Base-by-base conservation (phyloP, 2,797 vertebrate species). In the Pterois miles region DNA sequence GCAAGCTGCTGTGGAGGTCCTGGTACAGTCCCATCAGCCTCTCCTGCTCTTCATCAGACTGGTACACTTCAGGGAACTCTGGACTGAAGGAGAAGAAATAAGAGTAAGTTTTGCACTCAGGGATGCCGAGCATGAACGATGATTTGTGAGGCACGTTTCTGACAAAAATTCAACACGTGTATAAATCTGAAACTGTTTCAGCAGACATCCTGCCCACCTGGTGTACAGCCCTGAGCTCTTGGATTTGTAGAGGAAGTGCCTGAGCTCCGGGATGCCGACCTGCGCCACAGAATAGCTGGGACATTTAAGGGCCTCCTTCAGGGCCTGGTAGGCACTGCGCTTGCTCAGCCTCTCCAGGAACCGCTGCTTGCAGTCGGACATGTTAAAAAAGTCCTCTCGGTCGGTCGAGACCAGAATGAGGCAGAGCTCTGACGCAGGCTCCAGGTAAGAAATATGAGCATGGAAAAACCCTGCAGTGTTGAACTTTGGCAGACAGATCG, bases 171-270 rank as follows among this genome's bases (percentile, higher is more conserved):
- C 1, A 38, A 20, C 4, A 33, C 13, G 33, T 4, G 40, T 18
- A 20, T 29, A 38, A 50, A 6, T 53, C 29, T 20, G 14, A 38
- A 52, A n/a, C 22, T 57, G 50, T 54, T 65, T 63, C 1, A 38
- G 6, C 10, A 25, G n/a, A 54, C 2, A 4, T 52, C 34, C 5
- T 11, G 57, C 89, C 73, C 71, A 99, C 98, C 98, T 98, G 93
- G 98, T 99, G 91, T 98, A 99, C 77, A 99, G 96, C 50, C 98
- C 98, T 0, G 98, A 99, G 93, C 98, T 99, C 94, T 98, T 99
- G 10, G 98, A 99, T 89, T 99, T 99, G 92, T 99, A 99, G 83
- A 99, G 94, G 91, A 99, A 99, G 94, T 99, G 98, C 50, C 97
- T 93, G 79, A 99, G 96, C 88, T 99, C 97, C 0, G 97, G 97